phyloP scores from a whole-genome alignment of 2,888 invertebrate species.

The Macaria notata region DNA sequence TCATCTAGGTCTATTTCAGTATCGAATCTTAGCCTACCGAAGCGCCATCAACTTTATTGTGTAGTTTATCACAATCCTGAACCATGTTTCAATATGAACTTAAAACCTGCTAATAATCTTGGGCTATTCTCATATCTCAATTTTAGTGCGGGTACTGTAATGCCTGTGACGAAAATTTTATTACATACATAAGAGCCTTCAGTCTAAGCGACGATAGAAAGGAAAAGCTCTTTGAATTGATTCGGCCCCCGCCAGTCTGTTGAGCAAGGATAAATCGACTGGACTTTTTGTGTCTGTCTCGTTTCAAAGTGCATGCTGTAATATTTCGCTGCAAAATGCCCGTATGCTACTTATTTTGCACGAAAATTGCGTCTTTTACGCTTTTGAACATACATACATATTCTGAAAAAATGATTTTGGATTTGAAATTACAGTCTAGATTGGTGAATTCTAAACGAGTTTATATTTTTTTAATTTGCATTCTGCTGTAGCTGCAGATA shows the following conservation, averaged over 20 bases:
- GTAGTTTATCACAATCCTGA: no score
- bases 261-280: conserved; percentile 40
- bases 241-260: conserved; percentile 24
- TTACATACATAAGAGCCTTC: conserved; percentile 30
- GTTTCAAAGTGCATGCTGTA: conserved; percentile 28
- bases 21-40: no score
- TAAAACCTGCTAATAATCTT: no score
- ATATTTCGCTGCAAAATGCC: neutral
- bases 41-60: no score
- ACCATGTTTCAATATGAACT: no score
- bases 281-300: conserved; percentile 39
- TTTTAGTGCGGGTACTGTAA: conserved; percentile 1
- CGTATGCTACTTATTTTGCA: neutral
- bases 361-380: neutral
- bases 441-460: no score
- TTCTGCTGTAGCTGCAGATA: no score
- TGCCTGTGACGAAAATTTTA: conserved; percentile 27
- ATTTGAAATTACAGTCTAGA: no score
- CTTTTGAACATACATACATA: no score
- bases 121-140: neutral
- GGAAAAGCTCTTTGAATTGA: conserved; percentile 37
- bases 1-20: no score
- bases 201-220: conserved; percentile 30
- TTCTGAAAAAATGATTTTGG: no score
- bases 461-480: no score